Conservation (phyloP, 2,113 vertebrate species). For the Gymnarchus niloticus region DNA sequence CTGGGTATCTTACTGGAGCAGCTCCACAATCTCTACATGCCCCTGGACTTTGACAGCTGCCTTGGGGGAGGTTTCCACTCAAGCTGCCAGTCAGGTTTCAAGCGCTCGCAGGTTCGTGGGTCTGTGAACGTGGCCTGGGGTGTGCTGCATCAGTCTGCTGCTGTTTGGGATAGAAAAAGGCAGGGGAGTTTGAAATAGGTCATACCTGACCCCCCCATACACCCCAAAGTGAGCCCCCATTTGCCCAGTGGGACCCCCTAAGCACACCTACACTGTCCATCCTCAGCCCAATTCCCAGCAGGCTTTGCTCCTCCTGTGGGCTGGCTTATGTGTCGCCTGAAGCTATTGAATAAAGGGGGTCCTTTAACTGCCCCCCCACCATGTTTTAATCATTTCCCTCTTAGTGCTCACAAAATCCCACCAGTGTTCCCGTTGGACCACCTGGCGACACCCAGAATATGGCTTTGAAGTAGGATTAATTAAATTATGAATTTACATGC, state of each 20-base stretch:
- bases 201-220: neutral
- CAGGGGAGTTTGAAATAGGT: neutral
- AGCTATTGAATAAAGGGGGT: neutral
- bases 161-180: neutral
- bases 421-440: conserved; percentile 45
- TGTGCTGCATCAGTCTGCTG: too few species aligned
- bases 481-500: conserved; percentile 60
- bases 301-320: neutral
- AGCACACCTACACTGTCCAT: too few species aligned
- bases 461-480: conserved; percentile 59
- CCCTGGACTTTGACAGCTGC: too few species aligned
- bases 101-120: too few species aligned
- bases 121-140: too few species aligned
- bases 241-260: neutral
- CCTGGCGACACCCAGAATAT: conserved; percentile 40
- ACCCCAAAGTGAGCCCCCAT: neutral
- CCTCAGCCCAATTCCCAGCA: neutral
- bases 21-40: too few species aligned
- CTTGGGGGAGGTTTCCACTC: too few species aligned
- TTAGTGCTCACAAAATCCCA: conserved; percentile 33
- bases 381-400: conserved; percentile 53
- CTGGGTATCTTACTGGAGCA: too few species aligned
- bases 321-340: neutral
- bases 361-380: conserved; percentile 32
- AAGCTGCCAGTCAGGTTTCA: too few species aligned